Evolutionary conservation across 2,888 invertebrate genomes (phyloP).

Genomic region (Calameuta idolon): DNA sequence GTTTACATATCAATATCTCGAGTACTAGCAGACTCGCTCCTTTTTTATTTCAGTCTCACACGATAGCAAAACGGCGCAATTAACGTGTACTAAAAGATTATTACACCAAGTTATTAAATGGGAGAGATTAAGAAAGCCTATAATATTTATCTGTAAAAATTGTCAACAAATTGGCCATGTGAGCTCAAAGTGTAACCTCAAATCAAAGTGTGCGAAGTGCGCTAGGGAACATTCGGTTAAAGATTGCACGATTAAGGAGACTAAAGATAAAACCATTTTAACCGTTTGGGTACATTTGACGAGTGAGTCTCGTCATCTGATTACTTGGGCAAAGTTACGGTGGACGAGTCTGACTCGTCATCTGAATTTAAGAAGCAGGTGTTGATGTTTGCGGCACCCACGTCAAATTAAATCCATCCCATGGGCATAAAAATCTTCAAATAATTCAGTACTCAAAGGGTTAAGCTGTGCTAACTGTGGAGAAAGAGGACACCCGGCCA

Average conservation of each 20-base stretch:
- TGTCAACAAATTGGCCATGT: conserved; percentile 22
- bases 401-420: no score
- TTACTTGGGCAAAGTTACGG: no score
- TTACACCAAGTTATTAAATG: conserved; percentile 14
- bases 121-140: conserved; percentile 11
- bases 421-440: no score
- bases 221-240: not conserved
- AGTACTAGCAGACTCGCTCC: no score
- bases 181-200: conserved; percentile 10
- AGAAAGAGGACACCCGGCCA: conserved; percentile 7
- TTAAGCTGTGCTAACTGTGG: conserved; percentile 1
- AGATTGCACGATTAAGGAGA: conserved; percentile 6
- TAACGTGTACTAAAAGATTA: not conserved
- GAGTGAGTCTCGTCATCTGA: no score
- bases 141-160: not conserved
- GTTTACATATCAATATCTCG: no score
- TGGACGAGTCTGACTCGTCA: no score
- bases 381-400: no score
- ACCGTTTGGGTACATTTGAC: no score
- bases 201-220: conserved; percentile 23
- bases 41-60: conserved; percentile 11
- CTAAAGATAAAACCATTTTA: no score
- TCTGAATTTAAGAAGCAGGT: no score
- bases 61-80: not conserved
- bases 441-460: no score